A percentile compares a stretch with the other conserved stretches of the same genome.
Conservation (phyloP, 2,797 vertebrate genomes). For the Clarias laeviceps region DNA sequence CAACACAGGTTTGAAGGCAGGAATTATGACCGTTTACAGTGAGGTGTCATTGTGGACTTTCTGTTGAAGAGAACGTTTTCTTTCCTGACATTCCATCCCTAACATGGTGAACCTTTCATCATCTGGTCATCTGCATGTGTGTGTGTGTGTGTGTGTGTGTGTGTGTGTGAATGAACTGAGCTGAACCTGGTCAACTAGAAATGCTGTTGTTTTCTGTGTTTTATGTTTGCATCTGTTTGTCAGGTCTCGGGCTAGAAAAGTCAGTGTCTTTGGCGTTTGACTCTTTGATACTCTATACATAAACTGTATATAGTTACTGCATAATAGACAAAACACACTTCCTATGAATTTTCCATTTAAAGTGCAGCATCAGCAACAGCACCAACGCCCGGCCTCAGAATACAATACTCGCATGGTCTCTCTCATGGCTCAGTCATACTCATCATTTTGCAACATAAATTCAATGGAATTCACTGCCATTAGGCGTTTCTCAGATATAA, state of each 20-base stretch:
- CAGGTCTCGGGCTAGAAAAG: background rate
- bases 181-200: background rate
- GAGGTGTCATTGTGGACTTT: constrained; percentile 45
- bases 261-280: constrained; percentile 11
- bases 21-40: constrained; percentile 67
- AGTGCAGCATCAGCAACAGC: background rate
- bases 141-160: constrained; percentile 13
- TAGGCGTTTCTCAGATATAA: background rate
- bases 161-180: constrained; percentile 22
- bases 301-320: constrained; percentile 36
- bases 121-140: constrained; percentile 1
- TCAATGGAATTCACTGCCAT: background rate
- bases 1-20: constrained; percentile 47
- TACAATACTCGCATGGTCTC: background rate
- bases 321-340: constrained; percentile 22
- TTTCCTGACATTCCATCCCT: constrained; percentile 54
- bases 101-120: constrained; percentile 64
- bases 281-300: constrained; percentile 9
- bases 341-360: constrained; percentile 18
- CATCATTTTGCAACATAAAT: background rate
- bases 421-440: background rate
- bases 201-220: background rate
- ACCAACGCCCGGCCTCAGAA: background rate
- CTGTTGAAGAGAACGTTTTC: constrained; percentile 26
- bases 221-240: background rate